Evolutionary conservation across 2,113 vertebrate species (phyloP).

Genomic region (Turnix velox): DNA sequence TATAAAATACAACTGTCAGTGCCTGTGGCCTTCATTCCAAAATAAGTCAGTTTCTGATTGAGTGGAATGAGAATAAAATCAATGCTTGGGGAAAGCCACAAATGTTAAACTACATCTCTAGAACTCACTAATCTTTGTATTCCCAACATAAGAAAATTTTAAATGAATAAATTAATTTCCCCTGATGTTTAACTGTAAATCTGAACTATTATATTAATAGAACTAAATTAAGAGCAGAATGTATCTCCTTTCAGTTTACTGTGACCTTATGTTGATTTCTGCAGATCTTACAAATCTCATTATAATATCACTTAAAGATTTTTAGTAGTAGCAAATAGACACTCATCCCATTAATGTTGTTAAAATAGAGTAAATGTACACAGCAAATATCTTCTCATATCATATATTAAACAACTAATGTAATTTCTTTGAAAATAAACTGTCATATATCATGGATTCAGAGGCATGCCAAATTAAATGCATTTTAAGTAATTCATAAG

Average conservation of each 20-base stretch:
- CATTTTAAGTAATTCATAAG: fast-evolving
- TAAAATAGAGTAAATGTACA: background rate
- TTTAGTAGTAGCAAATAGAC: background rate
- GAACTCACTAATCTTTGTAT: background rate
- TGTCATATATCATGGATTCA: fast-evolving
- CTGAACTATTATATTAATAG: background rate
- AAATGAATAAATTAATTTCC: background rate
- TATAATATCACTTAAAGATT: background rate
- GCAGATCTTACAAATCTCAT: background rate
- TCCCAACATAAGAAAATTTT: background rate
- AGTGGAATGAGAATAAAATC: background rate
- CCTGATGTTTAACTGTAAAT: background rate
- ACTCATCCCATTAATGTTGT: background rate
- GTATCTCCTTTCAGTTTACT: background rate
- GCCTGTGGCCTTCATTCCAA: background rate
- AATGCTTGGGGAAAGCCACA: fast-evolving
- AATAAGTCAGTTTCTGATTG: background rate
- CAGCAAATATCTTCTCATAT: background rate
- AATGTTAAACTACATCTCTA: background rate
- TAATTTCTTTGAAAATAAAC: background rate
- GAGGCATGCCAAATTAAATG: background rate
- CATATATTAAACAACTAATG: background rate
- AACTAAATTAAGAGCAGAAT: background rate
- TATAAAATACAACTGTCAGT: background rate
- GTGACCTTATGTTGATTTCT: background rate